A percentile compares a stretch with the other conserved stretches of the same genome.
Conservation (phyloP, 1,140 invertebrate genomes). For the Paramacrobiotus metropolitanus region DNA sequence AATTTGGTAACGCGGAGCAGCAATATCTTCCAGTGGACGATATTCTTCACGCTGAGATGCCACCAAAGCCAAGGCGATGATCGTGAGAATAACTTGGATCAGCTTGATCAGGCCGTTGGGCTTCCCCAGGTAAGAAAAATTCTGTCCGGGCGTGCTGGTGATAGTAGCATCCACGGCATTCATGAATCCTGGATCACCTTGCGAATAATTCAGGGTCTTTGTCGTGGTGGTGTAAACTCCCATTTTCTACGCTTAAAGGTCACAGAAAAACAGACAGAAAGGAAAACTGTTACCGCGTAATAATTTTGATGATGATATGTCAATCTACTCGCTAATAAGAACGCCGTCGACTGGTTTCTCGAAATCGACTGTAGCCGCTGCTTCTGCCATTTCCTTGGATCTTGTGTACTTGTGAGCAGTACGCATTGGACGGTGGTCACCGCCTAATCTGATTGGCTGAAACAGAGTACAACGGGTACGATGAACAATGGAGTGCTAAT, state of each 20-base stretch:
- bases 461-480: too few relatives aligned
- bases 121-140: neutral
- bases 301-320: too few relatives aligned
- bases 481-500: too few relatives aligned
- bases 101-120: neutral
- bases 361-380: too few relatives aligned
- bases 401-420: too few relatives aligned
- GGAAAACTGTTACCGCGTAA: too few relatives aligned
- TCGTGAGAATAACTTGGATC: neutral
- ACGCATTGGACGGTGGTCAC: too few relatives aligned
- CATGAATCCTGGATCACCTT: neutral
- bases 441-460: too few relatives aligned
- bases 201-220: neutral
- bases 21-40: neutral
- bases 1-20: neutral
- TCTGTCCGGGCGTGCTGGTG: neutral
- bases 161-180: neutral
- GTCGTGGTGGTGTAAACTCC: constrained; percentile 6
- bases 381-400: too few relatives aligned
- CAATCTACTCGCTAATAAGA: too few relatives aligned
- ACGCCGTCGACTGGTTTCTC: too few relatives aligned
- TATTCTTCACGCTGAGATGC: neutral
- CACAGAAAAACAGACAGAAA: too few relatives aligned
- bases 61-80: neutral
- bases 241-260: constrained; percentile 30